A percentile compares a stretch with the other conserved stretches of the same genome.
These are phyloP conservation scores for Pantala flavescens DNA, from an alignment of 1,140 invertebrate species.

Conservation along the genomic window DNA sequence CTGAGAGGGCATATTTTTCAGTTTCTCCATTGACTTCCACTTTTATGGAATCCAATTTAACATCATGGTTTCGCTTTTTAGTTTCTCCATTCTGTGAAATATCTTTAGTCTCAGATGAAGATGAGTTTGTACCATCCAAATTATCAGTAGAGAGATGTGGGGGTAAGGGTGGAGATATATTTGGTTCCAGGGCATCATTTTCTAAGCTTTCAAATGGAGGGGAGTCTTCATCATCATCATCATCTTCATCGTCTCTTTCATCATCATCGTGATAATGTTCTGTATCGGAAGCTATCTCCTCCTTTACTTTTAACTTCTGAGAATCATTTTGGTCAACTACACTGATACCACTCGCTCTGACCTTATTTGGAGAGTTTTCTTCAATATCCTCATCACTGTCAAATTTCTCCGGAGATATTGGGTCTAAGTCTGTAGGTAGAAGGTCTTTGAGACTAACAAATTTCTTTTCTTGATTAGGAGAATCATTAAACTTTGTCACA, in stretches of 20 bases:
- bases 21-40: too few species aligned
- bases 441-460: slow-evolving; percentile 40
- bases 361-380: slow-evolving; percentile 19
- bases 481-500: slow-evolving; percentile 23
- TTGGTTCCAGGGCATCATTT: background rate
- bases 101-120: background rate
- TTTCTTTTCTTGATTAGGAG: slow-evolving; percentile 31
- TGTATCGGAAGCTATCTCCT: slow-evolving; percentile 30
- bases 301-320: slow-evolving; percentile 35
- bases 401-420: slow-evolving; percentile 58
- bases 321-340: slow-evolving; percentile 27
- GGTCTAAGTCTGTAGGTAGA: slow-evolving; percentile 61
- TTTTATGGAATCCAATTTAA: too few species aligned
- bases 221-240: slow-evolving; percentile 46
- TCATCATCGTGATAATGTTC: slow-evolving; percentile 35
- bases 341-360: slow-evolving; percentile 17
- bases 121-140: background rate
- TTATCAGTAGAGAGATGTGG: slow-evolving; percentile 6
- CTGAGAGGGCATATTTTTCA: too few species aligned
- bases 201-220: slow-evolving; percentile 45
- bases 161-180: background rate
- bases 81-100: background rate
- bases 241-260: slow-evolving; percentile 43
- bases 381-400: slow-evolving; percentile 28
- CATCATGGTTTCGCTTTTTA: too few species aligned